Evolutionary conservation across 1,140 invertebrate genomes (phyloP).

Genomic region (Danaus plexippus): DNA sequence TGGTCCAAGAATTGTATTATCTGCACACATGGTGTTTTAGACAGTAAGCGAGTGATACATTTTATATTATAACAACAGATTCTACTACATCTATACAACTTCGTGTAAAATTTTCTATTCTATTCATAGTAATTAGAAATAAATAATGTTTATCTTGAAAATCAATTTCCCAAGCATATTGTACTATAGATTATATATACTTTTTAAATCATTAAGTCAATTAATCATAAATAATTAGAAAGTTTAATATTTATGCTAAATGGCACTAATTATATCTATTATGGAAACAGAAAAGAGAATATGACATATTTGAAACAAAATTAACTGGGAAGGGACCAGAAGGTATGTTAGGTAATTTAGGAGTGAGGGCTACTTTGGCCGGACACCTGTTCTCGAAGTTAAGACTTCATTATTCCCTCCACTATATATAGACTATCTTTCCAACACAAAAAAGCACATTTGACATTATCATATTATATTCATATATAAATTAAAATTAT

Average conservation of each 20-base stretch:
- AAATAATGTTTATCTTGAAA: too few species aligned
- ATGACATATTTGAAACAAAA: constrained; percentile 21
- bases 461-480: too few species aligned
- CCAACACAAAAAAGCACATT: neutral
- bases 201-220: constrained; percentile 6
- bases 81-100: neutral
- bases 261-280: constrained; percentile 23
- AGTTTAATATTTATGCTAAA: constrained; percentile 5
- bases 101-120: too few species aligned
- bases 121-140: too few species aligned
- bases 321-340: constrained; percentile 56
- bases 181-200: neutral
- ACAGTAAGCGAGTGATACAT: constrained; percentile 15
- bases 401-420: constrained; percentile 63
- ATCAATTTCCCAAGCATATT: too few species aligned
- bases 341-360: constrained; percentile 28
- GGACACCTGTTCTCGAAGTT: constrained; percentile 39
- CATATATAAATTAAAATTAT: too few species aligned
- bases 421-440: constrained; percentile 47
- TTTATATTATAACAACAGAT: constrained; percentile 16
- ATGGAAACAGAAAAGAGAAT: constrained; percentile 4
- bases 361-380: constrained; percentile 22
- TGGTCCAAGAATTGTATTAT: constrained; percentile 66
- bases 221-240: constrained; percentile 11
- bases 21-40: constrained; percentile 62